Evolutionary conservation across 2,888 invertebrate species (phyloP).

Genomic region (Idaea dimidiata): DNA sequence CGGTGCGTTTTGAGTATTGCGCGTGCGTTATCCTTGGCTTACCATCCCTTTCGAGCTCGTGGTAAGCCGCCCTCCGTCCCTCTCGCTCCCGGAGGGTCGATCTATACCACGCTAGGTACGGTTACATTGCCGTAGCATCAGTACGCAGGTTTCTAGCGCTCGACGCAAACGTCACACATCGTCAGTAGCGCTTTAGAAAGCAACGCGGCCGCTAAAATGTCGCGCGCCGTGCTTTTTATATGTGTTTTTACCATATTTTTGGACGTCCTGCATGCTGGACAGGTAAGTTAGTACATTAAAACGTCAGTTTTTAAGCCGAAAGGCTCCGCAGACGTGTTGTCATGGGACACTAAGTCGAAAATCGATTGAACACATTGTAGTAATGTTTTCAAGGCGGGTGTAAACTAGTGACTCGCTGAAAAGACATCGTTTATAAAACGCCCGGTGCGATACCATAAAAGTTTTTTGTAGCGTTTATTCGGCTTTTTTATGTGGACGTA

Average conservation of each 20-base stretch:
- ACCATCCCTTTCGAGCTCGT: slow-evolving; percentile 45
- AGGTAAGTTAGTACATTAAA: slow-evolving; percentile 65
- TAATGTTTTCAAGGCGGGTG: slow-evolving; percentile 72
- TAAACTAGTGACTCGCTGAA: slow-evolving; percentile 66
- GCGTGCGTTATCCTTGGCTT: slow-evolving; percentile 70
- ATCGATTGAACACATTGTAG: slow-evolving; percentile 70
- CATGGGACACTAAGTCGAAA: slow-evolving; percentile 54
- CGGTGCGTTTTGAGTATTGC: slow-evolving; percentile 67
- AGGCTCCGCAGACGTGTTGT: slow-evolving; percentile 23
- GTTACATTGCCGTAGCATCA: slow-evolving; percentile 68
- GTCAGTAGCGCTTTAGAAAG: slow-evolving; percentile 56
- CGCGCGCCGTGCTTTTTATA: slow-evolving; percentile 82
- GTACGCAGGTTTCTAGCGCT: slow-evolving; percentile 77
- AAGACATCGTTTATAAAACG: slow-evolving; percentile 46
- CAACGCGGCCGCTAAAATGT: slow-evolving; percentile 80
- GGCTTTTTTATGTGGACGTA: slow-evolving; percentile 34
- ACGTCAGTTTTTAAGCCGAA: slow-evolving; percentile 22
- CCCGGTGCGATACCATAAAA: slow-evolving; percentile 58
- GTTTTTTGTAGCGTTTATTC: slow-evolving; percentile 49
- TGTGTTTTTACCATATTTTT: slow-evolving; percentile 81
- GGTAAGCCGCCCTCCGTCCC: slow-evolving; percentile 38
- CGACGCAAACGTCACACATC: slow-evolving; percentile 59
- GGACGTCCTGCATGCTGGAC: slow-evolving; percentile 79
- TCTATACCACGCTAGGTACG: slow-evolving; percentile 78
- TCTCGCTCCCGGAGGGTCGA: slow-evolving; percentile 73